Evolutionary conservation across 2,888 invertebrate genomes (phyloP).

Genomic region (Ichneumon xanthorius): DNA sequence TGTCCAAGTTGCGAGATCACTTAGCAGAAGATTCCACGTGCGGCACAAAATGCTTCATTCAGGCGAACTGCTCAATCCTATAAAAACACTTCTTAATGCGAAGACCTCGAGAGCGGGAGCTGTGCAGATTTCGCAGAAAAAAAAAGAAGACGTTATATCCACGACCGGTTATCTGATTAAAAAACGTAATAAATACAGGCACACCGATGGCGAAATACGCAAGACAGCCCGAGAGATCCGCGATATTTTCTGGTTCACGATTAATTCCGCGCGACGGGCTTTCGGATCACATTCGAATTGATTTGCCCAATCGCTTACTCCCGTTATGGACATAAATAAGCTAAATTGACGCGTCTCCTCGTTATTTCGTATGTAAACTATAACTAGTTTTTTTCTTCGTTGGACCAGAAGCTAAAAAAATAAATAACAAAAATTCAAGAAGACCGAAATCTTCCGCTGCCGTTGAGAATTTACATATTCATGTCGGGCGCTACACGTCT

Average conservation of each 20-base stretch:
- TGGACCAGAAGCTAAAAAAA: slow-evolving; percentile 28
- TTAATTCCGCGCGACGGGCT: slow-evolving; percentile 42
- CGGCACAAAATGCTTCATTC: background rate
- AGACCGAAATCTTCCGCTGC: slow-evolving; percentile 46
- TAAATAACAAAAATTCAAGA: slow-evolving; percentile 28
- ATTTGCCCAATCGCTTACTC: slow-evolving; percentile 69
- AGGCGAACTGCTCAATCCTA: background rate
- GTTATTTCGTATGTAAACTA: slow-evolving; percentile 46
- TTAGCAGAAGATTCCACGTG: background rate
- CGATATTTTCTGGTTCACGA: slow-evolving; percentile 58
- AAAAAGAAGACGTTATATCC: slow-evolving; percentile 8
- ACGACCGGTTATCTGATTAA: slow-evolving; percentile 41
- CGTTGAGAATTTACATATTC: slow-evolving; percentile 61
- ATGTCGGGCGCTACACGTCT: slow-evolving; percentile 25
- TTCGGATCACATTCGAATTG: slow-evolving; percentile 59
- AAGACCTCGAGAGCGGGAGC: background rate
- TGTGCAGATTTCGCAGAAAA: background rate
- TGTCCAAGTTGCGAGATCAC: background rate
- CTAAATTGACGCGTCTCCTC: slow-evolving; percentile 55
- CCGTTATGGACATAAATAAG: slow-evolving; percentile 71
- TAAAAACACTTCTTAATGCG: background rate
- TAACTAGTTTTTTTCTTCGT: slow-evolving; percentile 17
- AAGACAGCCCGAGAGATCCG: slow-evolving; percentile 31
- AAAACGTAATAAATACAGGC: slow-evolving; percentile 32
- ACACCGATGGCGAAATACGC: slow-evolving; percentile 39